Conservation (phyloP, 1,140 invertebrate species). For the Zaprionus capensis region DNA sequence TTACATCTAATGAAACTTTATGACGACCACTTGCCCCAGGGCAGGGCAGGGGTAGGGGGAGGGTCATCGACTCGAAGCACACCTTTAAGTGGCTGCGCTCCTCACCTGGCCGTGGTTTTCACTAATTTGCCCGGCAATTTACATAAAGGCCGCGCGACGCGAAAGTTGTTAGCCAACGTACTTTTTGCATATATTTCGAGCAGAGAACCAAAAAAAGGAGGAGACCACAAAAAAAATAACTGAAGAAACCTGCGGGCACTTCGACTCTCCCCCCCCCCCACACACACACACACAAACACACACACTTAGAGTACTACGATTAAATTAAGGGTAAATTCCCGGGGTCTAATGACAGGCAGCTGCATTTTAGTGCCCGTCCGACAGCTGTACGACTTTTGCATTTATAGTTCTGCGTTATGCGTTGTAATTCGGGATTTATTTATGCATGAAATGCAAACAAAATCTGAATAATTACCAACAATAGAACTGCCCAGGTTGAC, state of each 20-base stretch:
- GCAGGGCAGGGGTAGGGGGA: not conserved
- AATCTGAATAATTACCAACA: constrained; percentile 76
- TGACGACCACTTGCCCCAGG: constrained; percentile 49
- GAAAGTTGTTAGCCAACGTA: constrained; percentile 54
- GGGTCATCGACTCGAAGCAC: constrained; percentile 36
- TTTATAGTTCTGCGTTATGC: constrained; percentile 60
- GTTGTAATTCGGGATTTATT: constrained; percentile 67
- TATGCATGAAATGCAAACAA: constrained; percentile 73
- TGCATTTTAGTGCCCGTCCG: constrained; percentile 67
- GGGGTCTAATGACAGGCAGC: constrained; percentile 67
- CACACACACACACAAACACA: constrained; percentile 7
- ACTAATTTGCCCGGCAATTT: constrained; percentile 76
- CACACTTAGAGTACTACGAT: constrained; percentile 46
- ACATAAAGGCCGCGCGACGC: constrained; percentile 63
- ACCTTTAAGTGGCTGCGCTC: constrained; percentile 40
- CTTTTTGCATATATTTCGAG: constrained; percentile 55
- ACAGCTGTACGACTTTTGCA: constrained; percentile 65
- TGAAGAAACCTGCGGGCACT: constrained; percentile 38
- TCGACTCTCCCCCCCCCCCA: not conserved
- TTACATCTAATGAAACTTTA: constrained; percentile 73
- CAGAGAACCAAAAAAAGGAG: constrained; percentile 11
- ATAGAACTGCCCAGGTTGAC: constrained; percentile 42
- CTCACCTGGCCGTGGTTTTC: constrained; percentile 41
- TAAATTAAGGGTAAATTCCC: constrained; percentile 51
- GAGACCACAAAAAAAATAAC: not conserved